Conservation (phyloP, 2,888 invertebrate genomes). For the Lasiommata megera region DNA sequence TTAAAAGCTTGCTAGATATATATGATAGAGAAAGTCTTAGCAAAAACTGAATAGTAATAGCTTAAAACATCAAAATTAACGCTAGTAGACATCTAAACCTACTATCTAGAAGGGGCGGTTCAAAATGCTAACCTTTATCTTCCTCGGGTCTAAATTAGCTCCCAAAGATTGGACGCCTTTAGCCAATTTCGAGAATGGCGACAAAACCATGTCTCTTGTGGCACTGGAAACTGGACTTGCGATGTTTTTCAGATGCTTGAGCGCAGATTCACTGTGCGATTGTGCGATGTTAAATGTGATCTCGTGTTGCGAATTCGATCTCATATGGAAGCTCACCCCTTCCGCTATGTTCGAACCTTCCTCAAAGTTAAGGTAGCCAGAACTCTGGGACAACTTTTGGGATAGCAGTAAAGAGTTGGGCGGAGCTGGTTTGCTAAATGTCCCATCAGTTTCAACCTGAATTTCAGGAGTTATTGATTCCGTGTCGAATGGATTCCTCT, state of each 20-base stretch:
- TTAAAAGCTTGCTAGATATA: no score
- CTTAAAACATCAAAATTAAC: no score
- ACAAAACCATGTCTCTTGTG: slow-evolving; percentile 85
- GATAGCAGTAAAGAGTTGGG: slow-evolving; percentile 79
- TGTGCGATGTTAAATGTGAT: slow-evolving; percentile 86
- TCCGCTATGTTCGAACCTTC: slow-evolving; percentile 39
- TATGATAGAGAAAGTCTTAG: no score
- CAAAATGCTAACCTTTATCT: slow-evolving; percentile 79
- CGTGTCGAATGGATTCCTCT: slow-evolving; percentile 65
- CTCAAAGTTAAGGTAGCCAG: slow-evolving; percentile 82
- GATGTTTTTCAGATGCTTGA: slow-evolving; percentile 85
- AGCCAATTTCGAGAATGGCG: slow-evolving; percentile 91
- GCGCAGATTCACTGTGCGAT: slow-evolving; percentile 90
- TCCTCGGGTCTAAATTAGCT: slow-evolving; percentile 92
- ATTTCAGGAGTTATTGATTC: slow-evolving; percentile 83
- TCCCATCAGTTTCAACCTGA: slow-evolving; percentile 65
- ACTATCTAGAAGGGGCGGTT: no score
- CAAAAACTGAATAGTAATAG: no score
- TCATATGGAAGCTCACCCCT: slow-evolving; percentile 54
- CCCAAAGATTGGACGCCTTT: slow-evolving; percentile 93
- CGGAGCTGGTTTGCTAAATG: slow-evolving; percentile 61
- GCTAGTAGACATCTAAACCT: neutral
- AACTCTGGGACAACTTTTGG: slow-evolving; percentile 86
- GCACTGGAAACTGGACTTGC: slow-evolving; percentile 84
- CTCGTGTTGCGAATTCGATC: slow-evolving; percentile 85